phyloP scores from a whole-genome alignment of 2,113 vertebrate genomes.

The Syrmaticus mikado region DNA sequence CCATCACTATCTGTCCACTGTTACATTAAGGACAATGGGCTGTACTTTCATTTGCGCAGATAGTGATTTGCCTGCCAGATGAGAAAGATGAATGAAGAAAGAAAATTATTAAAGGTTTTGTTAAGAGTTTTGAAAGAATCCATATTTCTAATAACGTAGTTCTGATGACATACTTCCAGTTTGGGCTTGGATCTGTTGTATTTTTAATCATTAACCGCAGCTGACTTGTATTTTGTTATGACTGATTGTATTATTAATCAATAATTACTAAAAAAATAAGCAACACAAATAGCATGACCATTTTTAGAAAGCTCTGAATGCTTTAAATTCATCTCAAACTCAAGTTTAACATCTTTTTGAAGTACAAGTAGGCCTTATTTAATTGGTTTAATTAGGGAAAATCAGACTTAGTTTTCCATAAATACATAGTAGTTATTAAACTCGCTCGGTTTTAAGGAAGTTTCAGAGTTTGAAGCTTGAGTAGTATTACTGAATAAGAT shows the following conservation, averaged over 20 bases:
- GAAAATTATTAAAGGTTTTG: conserved; percentile 11
- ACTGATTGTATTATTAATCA: neutral
- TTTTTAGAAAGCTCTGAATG: conserved; percentile 9
- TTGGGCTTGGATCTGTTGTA: neutral
- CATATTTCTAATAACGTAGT: neutral
- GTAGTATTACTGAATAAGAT: neutral
- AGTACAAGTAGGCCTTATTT: neutral
- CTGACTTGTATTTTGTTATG: neutral
- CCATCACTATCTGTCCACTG: neutral
- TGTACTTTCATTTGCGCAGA: conserved; percentile 53
- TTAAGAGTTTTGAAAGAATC: neutral
- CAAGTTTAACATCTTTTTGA: neutral
- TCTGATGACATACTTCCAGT: neutral
- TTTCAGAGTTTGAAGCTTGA: conserved; percentile 15
- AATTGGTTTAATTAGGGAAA: conserved; percentile 19
- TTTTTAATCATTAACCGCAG: neutral
- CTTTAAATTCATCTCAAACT: neutral
- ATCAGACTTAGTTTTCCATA: neutral
- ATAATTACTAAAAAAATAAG: neutral
- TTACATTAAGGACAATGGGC: neutral
- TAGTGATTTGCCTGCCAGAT: neutral
- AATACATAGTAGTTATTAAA: neutral
- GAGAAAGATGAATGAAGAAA: neutral
- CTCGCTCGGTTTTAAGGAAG: neutral
- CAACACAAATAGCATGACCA: neutral